Evolutionary conservation across 2,888 invertebrate species (phyloP).

Genomic region (Lasioglossum pauxillum): DNA sequence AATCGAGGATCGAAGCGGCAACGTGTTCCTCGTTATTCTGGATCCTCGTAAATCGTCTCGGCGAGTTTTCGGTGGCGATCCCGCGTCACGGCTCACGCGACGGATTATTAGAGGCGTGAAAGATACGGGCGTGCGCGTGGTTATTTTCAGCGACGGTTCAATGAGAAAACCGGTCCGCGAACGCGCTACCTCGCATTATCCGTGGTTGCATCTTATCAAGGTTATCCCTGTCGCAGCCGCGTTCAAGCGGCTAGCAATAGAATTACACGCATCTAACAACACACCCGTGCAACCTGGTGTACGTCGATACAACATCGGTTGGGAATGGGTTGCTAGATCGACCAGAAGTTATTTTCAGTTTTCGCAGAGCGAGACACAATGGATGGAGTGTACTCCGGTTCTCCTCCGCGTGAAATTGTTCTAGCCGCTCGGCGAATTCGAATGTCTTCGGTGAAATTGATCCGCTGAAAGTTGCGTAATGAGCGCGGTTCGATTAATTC

Average conservation of each 20-base stretch:
- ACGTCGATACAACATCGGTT: neutral
- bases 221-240: slow-evolving; percentile 45
- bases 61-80: slow-evolving; percentile 20
- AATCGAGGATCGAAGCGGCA: neutral
- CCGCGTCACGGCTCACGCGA: neutral
- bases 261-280: slow-evolving; percentile 19
- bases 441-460: neutral
- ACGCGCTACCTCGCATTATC: slow-evolving; percentile 48
- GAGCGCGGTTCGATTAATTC: neutral
- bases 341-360: slow-evolving; percentile 13
- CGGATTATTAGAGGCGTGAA: slow-evolving; percentile 34
- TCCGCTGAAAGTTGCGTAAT: neutral
- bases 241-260: slow-evolving; percentile 48
- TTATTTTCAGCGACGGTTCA: slow-evolving; percentile 59
- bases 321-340: neutral
- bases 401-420: neutral
- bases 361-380: neutral
- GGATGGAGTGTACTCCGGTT: neutral
- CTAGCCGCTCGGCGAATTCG: neutral
- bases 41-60: neutral
- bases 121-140: slow-evolving; percentile 35
- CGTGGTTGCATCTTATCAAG: slow-evolving; percentile 59
- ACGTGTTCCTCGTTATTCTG: neutral
- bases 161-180: slow-evolving; percentile 62
- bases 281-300: neutral